These are phyloP conservation scores for Spilosoma lubricipeda DNA, from an alignment of 2,888 invertebrate species.

Conservation along the genomic window DNA sequence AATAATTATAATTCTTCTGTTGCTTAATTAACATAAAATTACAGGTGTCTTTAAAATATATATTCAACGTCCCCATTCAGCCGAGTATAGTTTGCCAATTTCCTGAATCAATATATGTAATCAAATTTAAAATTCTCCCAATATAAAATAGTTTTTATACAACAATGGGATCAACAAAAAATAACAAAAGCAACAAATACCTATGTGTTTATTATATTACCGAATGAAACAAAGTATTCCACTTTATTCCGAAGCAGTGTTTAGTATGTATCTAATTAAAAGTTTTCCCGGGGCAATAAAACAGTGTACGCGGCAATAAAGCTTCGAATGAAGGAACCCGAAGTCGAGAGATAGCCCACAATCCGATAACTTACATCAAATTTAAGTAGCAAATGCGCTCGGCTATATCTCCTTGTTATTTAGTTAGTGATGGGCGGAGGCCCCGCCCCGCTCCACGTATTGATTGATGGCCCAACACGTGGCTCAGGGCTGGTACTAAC, in stretches of 20 bases:
- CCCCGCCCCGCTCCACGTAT: constrained; percentile 60
- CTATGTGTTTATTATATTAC: constrained; percentile 22
- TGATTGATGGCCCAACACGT: constrained; percentile 72
- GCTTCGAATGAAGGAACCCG: constrained; percentile 24
- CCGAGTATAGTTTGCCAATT: not conserved
- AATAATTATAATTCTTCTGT: not conserved
- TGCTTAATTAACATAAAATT: no score
- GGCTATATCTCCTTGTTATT: constrained; percentile 70
- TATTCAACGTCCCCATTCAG: not conserved
- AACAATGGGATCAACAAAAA: constrained; percentile 32
- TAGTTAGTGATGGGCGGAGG: constrained; percentile 60
- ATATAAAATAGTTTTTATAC: constrained; percentile 16
- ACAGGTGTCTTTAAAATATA: no score
- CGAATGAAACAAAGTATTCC: constrained; percentile 27
- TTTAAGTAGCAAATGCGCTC: constrained; percentile 68
- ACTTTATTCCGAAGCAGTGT: constrained; percentile 20
- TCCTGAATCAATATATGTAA: not conserved
- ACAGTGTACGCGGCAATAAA: constrained; percentile 35
- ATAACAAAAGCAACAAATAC: constrained; percentile 33
- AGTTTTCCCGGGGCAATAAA: constrained; percentile 53
- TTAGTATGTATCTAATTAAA: constrained; percentile 55
- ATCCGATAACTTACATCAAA: constrained; percentile 58
- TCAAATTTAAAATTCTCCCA: constrained; percentile 26
- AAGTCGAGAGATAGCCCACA: constrained; percentile 32
- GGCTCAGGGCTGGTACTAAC: constrained; percentile 57